Base-by-base conservation (phyloP, 2,888 invertebrate genomes). In the Cynaeus angustus region DNA sequence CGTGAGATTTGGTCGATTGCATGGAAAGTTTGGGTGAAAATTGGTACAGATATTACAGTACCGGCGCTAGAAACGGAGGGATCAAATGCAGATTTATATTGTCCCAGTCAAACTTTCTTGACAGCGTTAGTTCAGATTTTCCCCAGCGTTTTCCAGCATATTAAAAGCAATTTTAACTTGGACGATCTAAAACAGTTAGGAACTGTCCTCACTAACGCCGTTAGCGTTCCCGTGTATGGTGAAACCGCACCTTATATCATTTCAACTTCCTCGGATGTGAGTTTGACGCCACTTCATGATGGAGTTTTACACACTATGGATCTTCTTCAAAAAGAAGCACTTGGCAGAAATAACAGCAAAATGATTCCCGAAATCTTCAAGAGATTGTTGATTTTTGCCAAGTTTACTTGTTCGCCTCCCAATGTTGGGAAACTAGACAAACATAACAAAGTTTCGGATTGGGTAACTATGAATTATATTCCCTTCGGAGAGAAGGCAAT, bases 81-180 rank as follows among this genome's bases (percentile, higher is more conserved):
- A 41, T 70, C 74, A 28, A 77, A 69, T 46, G 83, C 84, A 4
- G 89, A 94, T 84, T 86, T 91, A 72, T 97, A 96, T 86, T 90
- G 96, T 68, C 97, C 98, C 0, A 95, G 96, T 14, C 95, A 98
- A 81, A 94, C 94, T 71, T 99, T 97, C 87, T 89, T 99, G 62
- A 97, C 97, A 0, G 95, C 98, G 0, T 88, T 98, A 10, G 93
- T 98, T 75, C 97, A 98, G 86, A 97, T 98, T 81, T 98, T 99
- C 85, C 97, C 98, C 3, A 93, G 94, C 68, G 92, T 99, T 69
- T 98, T 97, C 86, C 94, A 94, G 75, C 95, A 96, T 80, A 94
- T 97, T 62, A 83, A 83, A 75, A 75, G 13, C 76, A 90, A 89
- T 66, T 92, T 93, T 83, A 89, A 88, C 0, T 85, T 90, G 0